Percentiles rank a stretch among this genome's conserved stretches.
Evolutionary conservation across 2,888 invertebrate species (phyloP).

Genomic region (Drosophila mimica): DNA sequence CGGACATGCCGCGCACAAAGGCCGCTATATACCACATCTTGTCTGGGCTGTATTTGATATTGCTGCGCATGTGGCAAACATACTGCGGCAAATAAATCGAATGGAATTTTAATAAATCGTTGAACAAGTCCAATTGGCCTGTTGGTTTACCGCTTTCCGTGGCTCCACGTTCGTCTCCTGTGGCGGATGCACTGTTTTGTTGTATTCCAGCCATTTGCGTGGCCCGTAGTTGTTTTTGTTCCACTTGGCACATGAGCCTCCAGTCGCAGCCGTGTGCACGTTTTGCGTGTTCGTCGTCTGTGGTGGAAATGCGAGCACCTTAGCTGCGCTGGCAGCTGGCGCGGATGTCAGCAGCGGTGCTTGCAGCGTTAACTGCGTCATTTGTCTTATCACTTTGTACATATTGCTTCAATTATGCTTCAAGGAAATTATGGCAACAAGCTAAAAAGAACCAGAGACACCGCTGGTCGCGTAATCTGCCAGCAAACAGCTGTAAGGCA

Average conservation of each 20-base stretch:
- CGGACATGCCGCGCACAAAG: conserved; percentile 95
- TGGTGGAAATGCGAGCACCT: conserved; percentile 23
- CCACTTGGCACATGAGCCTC: conserved; percentile 71
- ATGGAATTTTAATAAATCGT: neutral
- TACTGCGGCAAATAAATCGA: conserved; percentile 87
- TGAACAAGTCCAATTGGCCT: neutral
- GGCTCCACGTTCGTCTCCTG: conserved; percentile 91
- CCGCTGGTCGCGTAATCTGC: conserved; percentile 65
- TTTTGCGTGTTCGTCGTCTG: conserved; percentile 29
- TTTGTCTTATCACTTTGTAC: conserved; percentile 64
- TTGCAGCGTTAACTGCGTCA: conserved; percentile 61
- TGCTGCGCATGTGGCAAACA: conserved; percentile 93
- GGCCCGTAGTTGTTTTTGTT: conserved; percentile 85
- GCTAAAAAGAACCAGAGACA: conserved; percentile 23
- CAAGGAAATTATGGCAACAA: conserved; percentile 11
- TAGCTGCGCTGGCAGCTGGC: conserved; percentile 11
- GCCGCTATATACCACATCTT: conserved; percentile 97
- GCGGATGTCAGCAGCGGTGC: conserved; percentile 25
- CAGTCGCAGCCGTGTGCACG: conserved; percentile 77
- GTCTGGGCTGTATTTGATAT: conserved; percentile 95
- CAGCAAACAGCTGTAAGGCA: conserved; percentile 46
- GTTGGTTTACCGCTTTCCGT: conserved; percentile 91
- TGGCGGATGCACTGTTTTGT: conserved; percentile 92
- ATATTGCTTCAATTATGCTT: conserved; percentile 36
- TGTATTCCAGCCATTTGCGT: conserved; percentile 88